These are phyloP conservation scores for Augochlora pura DNA, from an alignment of 1,140 invertebrate genomes.

Conservation along the genomic window DNA sequence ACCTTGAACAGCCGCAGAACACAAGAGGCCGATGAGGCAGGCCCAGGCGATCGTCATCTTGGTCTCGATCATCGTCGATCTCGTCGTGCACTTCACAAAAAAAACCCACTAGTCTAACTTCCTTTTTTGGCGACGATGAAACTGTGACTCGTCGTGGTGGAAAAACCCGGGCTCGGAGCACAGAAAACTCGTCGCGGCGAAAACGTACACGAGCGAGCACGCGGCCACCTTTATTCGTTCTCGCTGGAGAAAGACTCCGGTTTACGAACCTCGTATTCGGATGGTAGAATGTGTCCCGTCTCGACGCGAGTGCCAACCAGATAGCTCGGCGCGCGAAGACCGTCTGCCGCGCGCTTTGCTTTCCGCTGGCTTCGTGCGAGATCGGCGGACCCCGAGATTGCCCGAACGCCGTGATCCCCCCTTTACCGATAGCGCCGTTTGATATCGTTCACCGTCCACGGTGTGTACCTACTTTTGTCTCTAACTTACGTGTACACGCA, in stretches of 20 bases:
- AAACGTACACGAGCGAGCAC: not conserved
- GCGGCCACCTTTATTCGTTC: not conserved
- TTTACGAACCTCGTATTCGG: conserved; percentile 39
- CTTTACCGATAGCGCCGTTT: conserved; percentile 17
- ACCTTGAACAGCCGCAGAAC: conserved; percentile 60
- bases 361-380: conserved; percentile 67
- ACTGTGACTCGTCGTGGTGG: not conserved
- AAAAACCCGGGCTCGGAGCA: conserved; percentile 26
- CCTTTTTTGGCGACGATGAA: conserved; percentile 7
- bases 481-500: conserved; percentile 35
- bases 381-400: conserved; percentile 62
- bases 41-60: conserved; percentile 60
- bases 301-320: conserved; percentile 64
- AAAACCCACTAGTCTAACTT: conserved; percentile 56
- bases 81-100: conserved; percentile 57
- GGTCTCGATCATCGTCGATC: conserved; percentile 17
- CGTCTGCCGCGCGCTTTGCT: conserved; percentile 73
- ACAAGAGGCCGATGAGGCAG: conserved; percentile 57
- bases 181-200: conserved; percentile 20
- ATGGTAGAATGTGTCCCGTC: conserved; percentile 34
- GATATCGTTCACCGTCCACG: conserved; percentile 21
- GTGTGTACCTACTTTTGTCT: conserved; percentile 56
- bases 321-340: conserved; percentile 73
- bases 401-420: conserved; percentile 57
- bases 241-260: conserved; percentile 6